Evolutionary conservation across 2,113 vertebrate genomes (phyloP).

Genomic region (Tor tambroides): DNA sequence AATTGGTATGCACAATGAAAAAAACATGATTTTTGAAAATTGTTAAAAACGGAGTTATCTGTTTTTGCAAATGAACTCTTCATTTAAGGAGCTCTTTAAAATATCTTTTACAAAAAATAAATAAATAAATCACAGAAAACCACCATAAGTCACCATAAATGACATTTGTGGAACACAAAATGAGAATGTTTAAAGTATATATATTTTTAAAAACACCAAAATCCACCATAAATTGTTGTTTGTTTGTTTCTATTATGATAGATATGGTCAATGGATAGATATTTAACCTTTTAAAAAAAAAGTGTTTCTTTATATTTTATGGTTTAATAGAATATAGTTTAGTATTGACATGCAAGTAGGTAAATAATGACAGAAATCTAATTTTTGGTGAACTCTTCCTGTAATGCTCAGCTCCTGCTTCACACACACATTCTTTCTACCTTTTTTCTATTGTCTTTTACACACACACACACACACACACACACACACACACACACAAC

Average conservation of each 20-base stretch:
- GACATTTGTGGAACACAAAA: not conserved
- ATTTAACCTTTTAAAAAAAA: not conserved
- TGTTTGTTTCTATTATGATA: not conserved
- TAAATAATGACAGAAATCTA: not conserved
- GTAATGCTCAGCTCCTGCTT: not conserved
- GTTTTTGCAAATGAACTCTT: no score
- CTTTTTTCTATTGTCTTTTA: conserved; percentile 1
- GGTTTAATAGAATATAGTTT: not conserved
- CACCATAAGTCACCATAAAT: no score
- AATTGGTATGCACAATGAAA: no score
- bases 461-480: conserved; percentile 16
- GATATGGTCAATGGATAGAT: not conserved
- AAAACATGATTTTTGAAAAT: no score
- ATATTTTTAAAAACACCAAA: no score
- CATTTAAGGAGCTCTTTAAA: no score
- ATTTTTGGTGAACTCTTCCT: not conserved
- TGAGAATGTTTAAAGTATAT: no score
- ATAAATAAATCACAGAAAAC: no score
- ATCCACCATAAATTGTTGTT: no score
- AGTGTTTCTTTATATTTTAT: not conserved
- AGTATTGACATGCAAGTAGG: not conserved
- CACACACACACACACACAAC: conserved; percentile 41
- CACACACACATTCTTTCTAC: not conserved
- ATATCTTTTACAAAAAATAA: no score
- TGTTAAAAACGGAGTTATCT: no score